Evolutionary conservation across 2,888 invertebrate genomes (phyloP), one percentile per base, ranked within the genome.

Genomic region (Oasisia sp.): DNA sequence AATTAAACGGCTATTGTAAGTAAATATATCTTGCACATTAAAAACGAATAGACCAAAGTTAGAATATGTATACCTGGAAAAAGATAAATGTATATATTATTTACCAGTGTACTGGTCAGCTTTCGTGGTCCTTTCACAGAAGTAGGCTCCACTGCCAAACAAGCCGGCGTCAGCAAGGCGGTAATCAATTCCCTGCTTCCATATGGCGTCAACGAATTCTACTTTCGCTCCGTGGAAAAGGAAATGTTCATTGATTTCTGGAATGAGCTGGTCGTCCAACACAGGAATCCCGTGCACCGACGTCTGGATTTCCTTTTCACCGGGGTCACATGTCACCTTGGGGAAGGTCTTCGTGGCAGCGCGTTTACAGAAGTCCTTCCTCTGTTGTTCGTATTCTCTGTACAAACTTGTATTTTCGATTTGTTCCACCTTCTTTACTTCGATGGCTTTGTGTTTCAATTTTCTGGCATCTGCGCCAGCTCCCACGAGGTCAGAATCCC

Each of bases 51-150:
- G 38, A 38, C 38, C 38, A 38, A 38, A 38, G 38, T 38, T 38
- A 38, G 38, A 38, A 38, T 38, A 38, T 38, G 38, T 38, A 38
- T 38, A 38, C 38, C 4, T 38, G 38, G 4, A 2, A 38, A n/a
- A 19, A 74, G 14, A 19, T 27, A 27, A 27, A 74, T 38, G 38
- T 38, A 38, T 1, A 14, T 74, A 7, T 74, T 74, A 74, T 27
- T 91, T 38, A 94, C 95, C 95, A 93, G 94, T 92, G 91, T 95
- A 95, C 90, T 94, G 94, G 92, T 95, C 95, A n/a, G 94, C 94
- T 90, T 95, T 95, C 3, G 94, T 94, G 1, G 94, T 94, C 89
- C 94, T 94, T 92, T 95, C 95, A 12, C 94, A 94, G 93, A 94
- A 93, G 90, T 95, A 95, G 3, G 94, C 92, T 7, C 94, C 95